Evolutionary conservation across 1,140 invertebrate genomes (phyloP), one percentile per base, ranked within the genome.

Genomic region (Aethina tumida): DNA sequence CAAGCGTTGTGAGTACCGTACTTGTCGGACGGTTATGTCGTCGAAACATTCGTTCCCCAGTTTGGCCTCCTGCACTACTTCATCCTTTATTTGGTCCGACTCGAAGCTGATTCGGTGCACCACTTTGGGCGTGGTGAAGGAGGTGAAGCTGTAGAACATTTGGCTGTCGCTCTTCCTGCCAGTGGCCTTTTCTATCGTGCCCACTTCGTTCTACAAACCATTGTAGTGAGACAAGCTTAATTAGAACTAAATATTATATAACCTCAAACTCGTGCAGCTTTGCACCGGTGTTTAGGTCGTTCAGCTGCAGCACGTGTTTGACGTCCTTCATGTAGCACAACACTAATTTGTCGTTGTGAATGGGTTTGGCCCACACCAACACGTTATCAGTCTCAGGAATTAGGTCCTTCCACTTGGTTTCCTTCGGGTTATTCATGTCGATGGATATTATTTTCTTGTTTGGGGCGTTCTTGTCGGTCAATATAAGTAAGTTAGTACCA

Each of bases 261-360:
- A 97, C 63, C 0, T 82, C 75, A 47, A 96, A 83, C 35, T 71
- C 69, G 46, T 72, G 71, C 7, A 91, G 51, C 10, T 81, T 58
- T 32, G 79, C 64, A 12, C 93, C 95, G 31, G 74, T 78, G 43
- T 66, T 65, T 18, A 95, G 62, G 47, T 74, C 74, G 62, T 90
- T 77, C 2, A 97, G 65, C 69, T 92, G 79, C 29, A 98, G 66
- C 18, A 83, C 72, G 63, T 79, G 85, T 88, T 96, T 97, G 3
- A 98, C 95, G 76, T 99, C 90, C 59, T 88, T 74, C 26, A 97
- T 78, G 60, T 97, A 98, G 58, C 82, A 82, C 24, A 91, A 61
- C 20, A 97, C 71, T n/a, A 99, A 63, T 63, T 92, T 91, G 60
- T 96, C 77, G 28, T 75, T 63, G 62, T 89, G 75, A 1, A 94